phyloP scores from a whole-genome alignment of 2,797 vertebrate genomes.

The Hypotaenidia okinawae region DNA sequence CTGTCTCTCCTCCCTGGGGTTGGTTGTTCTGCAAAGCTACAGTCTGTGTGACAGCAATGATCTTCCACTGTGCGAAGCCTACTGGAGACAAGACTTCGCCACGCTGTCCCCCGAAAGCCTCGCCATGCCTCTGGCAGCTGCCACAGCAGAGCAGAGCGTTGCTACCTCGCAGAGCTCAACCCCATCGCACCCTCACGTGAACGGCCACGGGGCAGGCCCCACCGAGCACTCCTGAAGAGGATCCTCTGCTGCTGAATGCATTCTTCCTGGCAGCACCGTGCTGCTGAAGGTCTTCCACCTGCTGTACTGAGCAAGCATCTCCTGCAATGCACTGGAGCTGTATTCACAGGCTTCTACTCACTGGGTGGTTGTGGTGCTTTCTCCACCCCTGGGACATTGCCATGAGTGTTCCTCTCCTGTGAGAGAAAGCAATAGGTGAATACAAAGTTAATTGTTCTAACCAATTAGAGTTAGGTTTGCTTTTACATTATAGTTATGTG shows the following conservation, averaged over 20 bases:
- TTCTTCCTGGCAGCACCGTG: neutral
- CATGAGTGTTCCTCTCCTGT: neutral
- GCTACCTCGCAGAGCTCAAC: slow-evolving; percentile 80
- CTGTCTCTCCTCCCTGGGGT: slow-evolving; percentile 80
- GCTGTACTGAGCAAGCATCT: neutral
- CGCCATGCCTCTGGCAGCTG: slow-evolving; percentile 68
- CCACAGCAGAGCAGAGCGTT: slow-evolving; percentile 64
- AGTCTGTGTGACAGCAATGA: slow-evolving; percentile 93
- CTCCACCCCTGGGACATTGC: neutral
- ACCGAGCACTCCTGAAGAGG: slow-evolving; percentile 83
- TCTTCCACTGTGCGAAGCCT: slow-evolving; percentile 94
- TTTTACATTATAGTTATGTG: neutral
- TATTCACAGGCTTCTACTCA: neutral
- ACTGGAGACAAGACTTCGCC: slow-evolving; percentile 85
- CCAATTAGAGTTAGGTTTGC: slow-evolving; percentile 13
- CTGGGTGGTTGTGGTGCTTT: neutral
- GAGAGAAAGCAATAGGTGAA: neutral
- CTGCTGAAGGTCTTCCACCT: slow-evolving; percentile 30
- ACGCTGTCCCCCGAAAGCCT: slow-evolving; percentile 83
- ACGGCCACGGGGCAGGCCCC: slow-evolving; percentile 82
- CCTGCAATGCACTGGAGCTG: neutral
- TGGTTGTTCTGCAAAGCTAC: slow-evolving; percentile 91
- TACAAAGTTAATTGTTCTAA: neutral
- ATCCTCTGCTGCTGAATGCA: neutral
- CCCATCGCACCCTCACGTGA: slow-evolving; percentile 81